phyloP scores from a whole-genome alignment of 2,888 invertebrate species.

The Podotricha telesiphe region DNA sequence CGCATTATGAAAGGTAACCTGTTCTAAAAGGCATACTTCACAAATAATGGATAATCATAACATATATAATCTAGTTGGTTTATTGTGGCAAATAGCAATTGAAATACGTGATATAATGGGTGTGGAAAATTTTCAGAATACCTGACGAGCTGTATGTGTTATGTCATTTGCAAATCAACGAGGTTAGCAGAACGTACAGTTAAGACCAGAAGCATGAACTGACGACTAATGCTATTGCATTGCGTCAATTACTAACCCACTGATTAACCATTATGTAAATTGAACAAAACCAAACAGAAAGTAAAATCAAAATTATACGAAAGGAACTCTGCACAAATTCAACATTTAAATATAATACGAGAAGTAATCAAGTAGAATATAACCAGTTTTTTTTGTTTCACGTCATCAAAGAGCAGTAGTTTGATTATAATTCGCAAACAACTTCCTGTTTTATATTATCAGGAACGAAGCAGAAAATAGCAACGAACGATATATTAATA shows the following conservation, averaged over 20 bases:
- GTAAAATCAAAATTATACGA: slow-evolving; percentile 14
- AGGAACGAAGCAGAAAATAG: slow-evolving; percentile 35
- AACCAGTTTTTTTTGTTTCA: slow-evolving; percentile 38
- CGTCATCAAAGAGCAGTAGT: slow-evolving; percentile 46
- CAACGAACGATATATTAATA: slow-evolving; percentile 36
- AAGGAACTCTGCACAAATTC: slow-evolving; percentile 22
- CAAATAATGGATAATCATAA: slow-evolving; percentile 28
- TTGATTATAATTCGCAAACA: slow-evolving; percentile 41
- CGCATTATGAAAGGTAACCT: slow-evolving; percentile 60
- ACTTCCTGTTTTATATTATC: slow-evolving; percentile 45
- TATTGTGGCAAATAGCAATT: slow-evolving; percentile 2
- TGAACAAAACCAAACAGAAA: background rate
- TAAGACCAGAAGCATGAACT: slow-evolving; percentile 22
- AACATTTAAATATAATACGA: slow-evolving; percentile 28
- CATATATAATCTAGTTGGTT: slow-evolving; percentile 15
- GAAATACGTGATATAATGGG: background rate
- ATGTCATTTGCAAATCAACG: slow-evolving; percentile 30
- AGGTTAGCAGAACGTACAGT: slow-evolving; percentile 29
- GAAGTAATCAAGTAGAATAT: slow-evolving; percentile 35
- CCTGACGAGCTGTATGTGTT: slow-evolving; percentile 18
- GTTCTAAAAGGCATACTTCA: slow-evolving; percentile 48
- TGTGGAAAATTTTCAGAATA: slow-evolving; percentile 8
- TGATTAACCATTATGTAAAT: slow-evolving; percentile 5
- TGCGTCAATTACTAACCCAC: background rate
- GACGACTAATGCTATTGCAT: slow-evolving; percentile 18